Percentiles rank a stretch among this genome's conserved stretches.
phyloP scores from a whole-genome alignment of 2,888 invertebrate species.

The Hypselothyrea guttata region DNA sequence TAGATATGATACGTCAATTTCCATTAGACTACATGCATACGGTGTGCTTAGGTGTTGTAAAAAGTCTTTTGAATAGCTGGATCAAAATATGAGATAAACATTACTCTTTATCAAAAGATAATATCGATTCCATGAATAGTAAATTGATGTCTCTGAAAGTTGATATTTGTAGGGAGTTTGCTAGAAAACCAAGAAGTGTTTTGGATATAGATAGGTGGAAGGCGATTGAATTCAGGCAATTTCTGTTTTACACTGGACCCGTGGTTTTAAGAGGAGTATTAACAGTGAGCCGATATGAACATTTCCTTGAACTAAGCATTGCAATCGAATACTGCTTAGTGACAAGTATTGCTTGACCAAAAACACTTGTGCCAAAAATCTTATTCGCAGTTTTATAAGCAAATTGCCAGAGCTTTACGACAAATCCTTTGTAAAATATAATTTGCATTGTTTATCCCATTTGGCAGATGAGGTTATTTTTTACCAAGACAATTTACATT shows the following conservation, averaged over 20 bases:
- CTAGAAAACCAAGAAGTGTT: constrained; percentile 18
- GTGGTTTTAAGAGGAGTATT: constrained; percentile 15
- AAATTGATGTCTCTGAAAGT: background rate
- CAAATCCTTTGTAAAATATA: constrained; percentile 7
- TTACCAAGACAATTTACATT: constrained; percentile 7
- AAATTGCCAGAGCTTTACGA: constrained; percentile 16
- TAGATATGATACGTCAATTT: constrained; percentile 9
- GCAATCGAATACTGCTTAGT: constrained; percentile 7
- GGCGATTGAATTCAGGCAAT: constrained; percentile 17
- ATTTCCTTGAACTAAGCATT: constrained; percentile 2
- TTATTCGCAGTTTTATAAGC: constrained; percentile 9
- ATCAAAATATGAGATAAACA: constrained; percentile 6
- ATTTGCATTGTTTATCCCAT: constrained; percentile 14
- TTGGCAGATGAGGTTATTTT: constrained; percentile 8
- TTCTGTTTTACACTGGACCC: constrained; percentile 16
- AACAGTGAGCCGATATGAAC: constrained; percentile 6
- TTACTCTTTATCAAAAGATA: too few relatives aligned
- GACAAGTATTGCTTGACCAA: background rate
- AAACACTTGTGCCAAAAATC: constrained; percentile 7
- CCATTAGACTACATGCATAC: constrained; percentile 10
- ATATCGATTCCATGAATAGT: too few relatives aligned
- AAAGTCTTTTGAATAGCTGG: constrained; percentile 12
- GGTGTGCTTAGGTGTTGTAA: background rate
- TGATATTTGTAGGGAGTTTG: constrained; percentile 15
- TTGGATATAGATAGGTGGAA: constrained; percentile 19